phyloP scores from a whole-genome alignment of 2,113 vertebrate species.

The Oxyura jamaicensis region DNA sequence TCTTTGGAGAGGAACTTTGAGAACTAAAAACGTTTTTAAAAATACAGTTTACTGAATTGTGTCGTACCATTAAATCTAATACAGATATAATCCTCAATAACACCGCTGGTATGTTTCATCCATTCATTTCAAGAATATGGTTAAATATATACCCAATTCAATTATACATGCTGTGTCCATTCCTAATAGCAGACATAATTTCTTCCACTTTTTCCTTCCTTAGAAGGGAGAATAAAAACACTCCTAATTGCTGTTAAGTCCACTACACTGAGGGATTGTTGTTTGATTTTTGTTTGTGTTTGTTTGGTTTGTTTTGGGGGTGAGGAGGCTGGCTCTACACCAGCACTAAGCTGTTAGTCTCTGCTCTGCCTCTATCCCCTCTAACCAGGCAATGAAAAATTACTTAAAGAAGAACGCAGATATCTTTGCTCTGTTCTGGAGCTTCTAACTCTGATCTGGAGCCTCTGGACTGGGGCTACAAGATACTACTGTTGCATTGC shows the following conservation, averaged over 20 bases:
- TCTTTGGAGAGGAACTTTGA: neutral
- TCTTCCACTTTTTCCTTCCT: neutral
- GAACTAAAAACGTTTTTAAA: neutral
- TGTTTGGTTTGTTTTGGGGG: too few species aligned
- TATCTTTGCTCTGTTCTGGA: neutral
- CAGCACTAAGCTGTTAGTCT: neutral
- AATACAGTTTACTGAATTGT: neutral
- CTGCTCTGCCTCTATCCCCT: neutral
- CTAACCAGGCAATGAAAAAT: neutral
- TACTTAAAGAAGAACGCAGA: neutral
- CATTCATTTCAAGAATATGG: neutral
- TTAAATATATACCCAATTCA: neutral
- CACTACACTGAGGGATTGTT: neutral
- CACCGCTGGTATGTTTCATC: neutral
- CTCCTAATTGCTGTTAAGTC: neutral
- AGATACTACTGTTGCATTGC: neutral
- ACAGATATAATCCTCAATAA: rapidly evolving
- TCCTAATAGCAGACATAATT: neutral
- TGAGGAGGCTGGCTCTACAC: neutral
- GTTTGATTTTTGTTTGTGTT: neutral
- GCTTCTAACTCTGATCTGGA: neutral
- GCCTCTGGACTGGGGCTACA: neutral
- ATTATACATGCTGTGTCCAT: neutral
- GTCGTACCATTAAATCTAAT: neutral
- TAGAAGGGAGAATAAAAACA: neutral